Percentiles rank a stretch among this genome's conserved stretches.
phyloP scores from a whole-genome alignment of 2,113 vertebrate genomes.

The Odocoileus hemionus region DNA sequence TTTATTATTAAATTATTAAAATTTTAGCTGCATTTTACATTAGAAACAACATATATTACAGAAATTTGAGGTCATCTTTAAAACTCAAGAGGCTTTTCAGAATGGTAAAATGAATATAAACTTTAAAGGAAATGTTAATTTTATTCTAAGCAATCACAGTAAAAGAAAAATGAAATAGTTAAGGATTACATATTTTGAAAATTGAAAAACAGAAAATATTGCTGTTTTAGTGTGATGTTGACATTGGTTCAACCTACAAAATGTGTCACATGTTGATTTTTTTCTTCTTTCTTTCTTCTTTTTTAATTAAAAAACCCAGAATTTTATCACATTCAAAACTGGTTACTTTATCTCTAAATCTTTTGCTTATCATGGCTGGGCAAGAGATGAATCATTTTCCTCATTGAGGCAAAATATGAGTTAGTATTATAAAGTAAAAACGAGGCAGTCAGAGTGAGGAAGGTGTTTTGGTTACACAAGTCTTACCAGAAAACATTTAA shows the following conservation, averaged over 20 bases:
- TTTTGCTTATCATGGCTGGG: neutral
- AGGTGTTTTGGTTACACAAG: neutral
- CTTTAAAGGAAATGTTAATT: slow-evolving; percentile 75
- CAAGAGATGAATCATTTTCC: slow-evolving; percentile 49
- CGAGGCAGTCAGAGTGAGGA: neutral
- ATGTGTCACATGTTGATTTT: slow-evolving; percentile 13
- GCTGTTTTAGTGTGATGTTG: slow-evolving; percentile 69
- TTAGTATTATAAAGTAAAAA: neutral
- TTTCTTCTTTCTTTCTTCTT: slow-evolving; percentile 36
- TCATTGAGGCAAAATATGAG: slow-evolving; percentile 44
- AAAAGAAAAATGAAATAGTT: slow-evolving; percentile 66
- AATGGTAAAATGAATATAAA: slow-evolving; percentile 70
- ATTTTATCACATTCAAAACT: slow-evolving; percentile 31
- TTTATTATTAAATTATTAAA: slow-evolving; percentile 64
- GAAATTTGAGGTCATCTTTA: slow-evolving; percentile 75
- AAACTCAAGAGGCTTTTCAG: slow-evolving; percentile 79
- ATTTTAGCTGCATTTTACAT: slow-evolving; percentile 64
- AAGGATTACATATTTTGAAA: slow-evolving; percentile 67
- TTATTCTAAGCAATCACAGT: slow-evolving; percentile 66
- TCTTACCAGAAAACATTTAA: neutral
- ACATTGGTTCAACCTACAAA: slow-evolving; percentile 68
- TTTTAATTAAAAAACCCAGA: neutral
- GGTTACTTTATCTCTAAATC: slow-evolving; percentile 54
- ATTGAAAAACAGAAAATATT: slow-evolving; percentile 60
- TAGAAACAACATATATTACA: slow-evolving; percentile 65